These are phyloP conservation scores for Mellilla xanthometata DNA, from an alignment of 2,888 invertebrate species.

Conservation along the genomic window DNA sequence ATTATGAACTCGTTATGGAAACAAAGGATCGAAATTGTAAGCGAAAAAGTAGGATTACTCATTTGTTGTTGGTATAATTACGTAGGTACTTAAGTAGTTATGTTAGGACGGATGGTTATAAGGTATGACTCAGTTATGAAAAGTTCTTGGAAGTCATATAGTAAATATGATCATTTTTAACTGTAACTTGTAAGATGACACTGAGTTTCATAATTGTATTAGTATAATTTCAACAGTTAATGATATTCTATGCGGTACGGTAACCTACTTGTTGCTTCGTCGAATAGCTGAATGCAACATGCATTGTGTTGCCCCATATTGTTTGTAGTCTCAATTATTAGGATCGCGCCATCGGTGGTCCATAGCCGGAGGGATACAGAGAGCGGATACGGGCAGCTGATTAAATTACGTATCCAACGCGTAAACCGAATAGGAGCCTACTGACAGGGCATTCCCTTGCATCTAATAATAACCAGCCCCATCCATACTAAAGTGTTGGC, in stretches of 20 bases:
- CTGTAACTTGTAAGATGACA: conserved; percentile 19
- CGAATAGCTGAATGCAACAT: no score
- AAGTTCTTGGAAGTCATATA: conserved; percentile 1
- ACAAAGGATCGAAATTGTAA: conserved; percentile 10
- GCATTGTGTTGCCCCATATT: conserved; percentile 10
- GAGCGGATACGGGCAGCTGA: conserved; percentile 67
- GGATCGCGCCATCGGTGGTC: conserved; percentile 42
- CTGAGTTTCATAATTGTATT: no score
- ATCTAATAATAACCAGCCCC: conserved; percentile 22
- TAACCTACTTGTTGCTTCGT: no score
- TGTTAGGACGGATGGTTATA: not conserved
- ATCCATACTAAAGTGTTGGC: conserved; percentile 29
- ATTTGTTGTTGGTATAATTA: conserved; percentile 2
- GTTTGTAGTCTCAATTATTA: conserved; percentile 22
- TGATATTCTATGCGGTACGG: no score
- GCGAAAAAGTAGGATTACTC: conserved; percentile 19
- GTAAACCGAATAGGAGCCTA: conserved; percentile 36
- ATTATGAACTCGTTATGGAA: conserved; percentile 1
- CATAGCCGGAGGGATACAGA: conserved; percentile 42
- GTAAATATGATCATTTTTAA: conserved; percentile 26
- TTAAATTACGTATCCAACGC: conserved; percentile 59
- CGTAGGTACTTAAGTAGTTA: no score
- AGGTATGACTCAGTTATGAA: conserved; percentile 17
- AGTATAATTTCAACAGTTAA: no score
- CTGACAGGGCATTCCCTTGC: conserved; percentile 26